Percentiles rank a stretch among this genome's conserved stretches.
Conservation (phyloP, 2,888 invertebrate genomes). For the Drosophila pseudotakahashii region DNA sequence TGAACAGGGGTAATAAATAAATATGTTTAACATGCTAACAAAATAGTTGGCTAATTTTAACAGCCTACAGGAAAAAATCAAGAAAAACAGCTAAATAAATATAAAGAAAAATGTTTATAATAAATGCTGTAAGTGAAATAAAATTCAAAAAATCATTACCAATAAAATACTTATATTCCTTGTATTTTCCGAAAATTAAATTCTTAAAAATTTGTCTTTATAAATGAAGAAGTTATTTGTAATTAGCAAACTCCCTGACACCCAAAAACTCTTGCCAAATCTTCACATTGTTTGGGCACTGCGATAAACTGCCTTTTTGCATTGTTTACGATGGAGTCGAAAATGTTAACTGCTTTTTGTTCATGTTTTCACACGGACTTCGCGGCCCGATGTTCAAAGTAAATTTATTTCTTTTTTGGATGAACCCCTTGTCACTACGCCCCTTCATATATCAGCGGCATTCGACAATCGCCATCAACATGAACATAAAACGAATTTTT, state of each 20-base stretch:
- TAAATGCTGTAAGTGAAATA: no score
- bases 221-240: not conserved
- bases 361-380: constrained; percentile 38
- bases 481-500: constrained; percentile 17
- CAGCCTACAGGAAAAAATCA: not conserved
- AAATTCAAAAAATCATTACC: no score
- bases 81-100: not conserved
- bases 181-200: no score
- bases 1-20: not conserved
- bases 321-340: constrained; percentile 25
- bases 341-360: constrained; percentile 44
- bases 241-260: not conserved
- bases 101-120: not conserved
- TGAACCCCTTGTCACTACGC: constrained; percentile 23
- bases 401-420: constrained; percentile 32
- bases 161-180: no score
- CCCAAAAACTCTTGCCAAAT: constrained; percentile 18
- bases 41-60: not conserved
- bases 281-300: constrained; percentile 14
- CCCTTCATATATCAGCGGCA: constrained; percentile 28
- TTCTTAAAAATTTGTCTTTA: not conserved
- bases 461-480: constrained; percentile 36
- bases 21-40: not conserved
- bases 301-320: constrained; percentile 12
- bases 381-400: constrained; percentile 14